Base-by-base conservation (phyloP, 2,888 invertebrate species). In the Ochlodes sylvanus region DNA sequence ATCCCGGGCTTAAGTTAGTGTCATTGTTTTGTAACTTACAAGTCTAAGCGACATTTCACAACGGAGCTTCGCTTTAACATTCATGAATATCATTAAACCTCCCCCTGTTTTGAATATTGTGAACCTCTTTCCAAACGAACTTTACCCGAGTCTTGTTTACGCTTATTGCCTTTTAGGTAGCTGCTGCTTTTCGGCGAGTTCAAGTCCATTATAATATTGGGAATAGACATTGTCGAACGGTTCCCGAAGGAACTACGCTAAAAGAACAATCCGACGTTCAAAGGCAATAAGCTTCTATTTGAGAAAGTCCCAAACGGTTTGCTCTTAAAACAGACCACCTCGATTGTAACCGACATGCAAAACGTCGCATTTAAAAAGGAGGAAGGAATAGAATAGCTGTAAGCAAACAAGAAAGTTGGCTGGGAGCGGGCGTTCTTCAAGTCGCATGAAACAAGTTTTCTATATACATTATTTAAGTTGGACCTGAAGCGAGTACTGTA, bases 21-120 rank as follows among this genome's bases (percentile, higher is more conserved):
- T 89, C 90, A 90, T 92, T 92, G 90, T 91, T 92, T 90, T 81
- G 86, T 86, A 88, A 91, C 82, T 89, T 90, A 87, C 88, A 87
- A 90, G 88, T 88, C 85, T 87, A 87, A 88, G 88, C 85, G 86
- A 88, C 89, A 85, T 90, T 88, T 88, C 87, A 86, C 86, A 88
- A 87, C 86, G 84, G 81, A 83, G 83, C 84, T 83, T 79, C 81
- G 85, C 85, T 87, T 88, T 83, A 88, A 85, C 87, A 88, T 90
- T 90, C 90, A 91, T 91, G 91, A 91, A 92, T 90, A 90, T 81
- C 86, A 90, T 91, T 89, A 91, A 87, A 81, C 81, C 82, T 81
- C 83, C 86, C 88, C 84, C 84, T 83, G 85, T 86, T 89, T 88
- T 88, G 88, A 89, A 90, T 90, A 89, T 82, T 82, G 80, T 79